Evolutionary conservation across 64 coral and sea anemone genomes (phyloP).

Genomic region (Dendronephthya gigantea): DNA sequence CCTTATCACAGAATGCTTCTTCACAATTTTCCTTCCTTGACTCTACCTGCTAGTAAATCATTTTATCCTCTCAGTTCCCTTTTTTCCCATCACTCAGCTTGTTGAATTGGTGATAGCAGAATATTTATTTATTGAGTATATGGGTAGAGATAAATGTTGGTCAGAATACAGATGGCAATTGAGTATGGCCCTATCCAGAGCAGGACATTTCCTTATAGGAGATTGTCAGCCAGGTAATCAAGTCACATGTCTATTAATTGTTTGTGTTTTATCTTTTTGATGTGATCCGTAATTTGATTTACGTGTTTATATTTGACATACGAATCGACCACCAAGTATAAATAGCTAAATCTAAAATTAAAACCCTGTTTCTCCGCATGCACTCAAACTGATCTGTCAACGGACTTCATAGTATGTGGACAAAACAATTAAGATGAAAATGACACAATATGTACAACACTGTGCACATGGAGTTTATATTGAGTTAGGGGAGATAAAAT

Average conservation of each 20-base stretch:
- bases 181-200: no score
- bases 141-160: no score
- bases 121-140: no score
- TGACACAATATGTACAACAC: neutral
- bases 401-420: neutral
- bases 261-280: neutral
- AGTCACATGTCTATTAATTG: neutral
- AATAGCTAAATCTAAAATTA: neutral
- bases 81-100: no score
- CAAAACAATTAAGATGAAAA: neutral
- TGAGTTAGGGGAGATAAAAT: neutral
- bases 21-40: no score
- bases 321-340: neutral
- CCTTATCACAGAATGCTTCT: no score
- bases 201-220: neutral
- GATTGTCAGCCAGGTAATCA: neutral
- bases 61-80: no score
- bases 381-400: neutral
- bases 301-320: neutral
- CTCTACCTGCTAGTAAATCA: no score
- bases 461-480: neutral
- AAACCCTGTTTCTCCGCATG: neutral
- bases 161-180: no score
- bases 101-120: no score
- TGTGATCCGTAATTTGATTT: neutral